phyloP scores from a whole-genome alignment of 2,797 vertebrate species.

The Phoxinus dragarum region DNA sequence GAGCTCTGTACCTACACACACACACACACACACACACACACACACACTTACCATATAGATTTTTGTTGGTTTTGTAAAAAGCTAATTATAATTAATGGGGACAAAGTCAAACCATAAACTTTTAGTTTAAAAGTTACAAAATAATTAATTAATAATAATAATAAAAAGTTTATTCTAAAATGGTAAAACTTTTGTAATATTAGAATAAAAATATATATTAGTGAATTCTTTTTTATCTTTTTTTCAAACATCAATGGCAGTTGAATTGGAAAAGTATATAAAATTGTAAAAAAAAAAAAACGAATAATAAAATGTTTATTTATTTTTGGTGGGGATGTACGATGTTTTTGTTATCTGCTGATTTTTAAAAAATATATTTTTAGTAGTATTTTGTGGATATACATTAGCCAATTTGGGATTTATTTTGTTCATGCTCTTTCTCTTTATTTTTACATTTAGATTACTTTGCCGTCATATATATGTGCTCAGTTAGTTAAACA shows the following conservation, averaged over 20 bases:
- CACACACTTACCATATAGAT: not conserved
- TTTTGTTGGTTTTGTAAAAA: not conserved
- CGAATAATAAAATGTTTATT: not conserved
- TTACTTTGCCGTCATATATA: too few relatives aligned
- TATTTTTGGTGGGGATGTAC: not conserved
- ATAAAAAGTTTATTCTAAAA: too few relatives aligned
- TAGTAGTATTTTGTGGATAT: not conserved
- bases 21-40: not conserved
- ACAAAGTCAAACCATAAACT: not conserved
- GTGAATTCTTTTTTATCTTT: too few relatives aligned
- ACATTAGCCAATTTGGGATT: not conserved
- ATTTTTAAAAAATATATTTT: not conserved
- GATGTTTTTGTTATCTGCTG: not conserved
- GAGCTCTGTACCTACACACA: conserved; percentile 23
- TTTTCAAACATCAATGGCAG: not conserved
- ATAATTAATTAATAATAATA: not conserved
- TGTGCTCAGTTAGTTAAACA: not conserved
- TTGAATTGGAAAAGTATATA: not conserved
- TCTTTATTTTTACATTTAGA: not conserved
- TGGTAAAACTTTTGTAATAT: not conserved
- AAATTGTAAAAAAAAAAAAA: too few relatives aligned
- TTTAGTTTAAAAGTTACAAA: not conserved
- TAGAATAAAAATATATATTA: too few relatives aligned
- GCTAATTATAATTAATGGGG: not conserved
- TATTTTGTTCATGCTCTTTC: not conserved